These are phyloP conservation scores for Acanthosepion pharaonis DNA, from an alignment of 2,888 invertebrate genomes.

Conservation along the genomic window DNA sequence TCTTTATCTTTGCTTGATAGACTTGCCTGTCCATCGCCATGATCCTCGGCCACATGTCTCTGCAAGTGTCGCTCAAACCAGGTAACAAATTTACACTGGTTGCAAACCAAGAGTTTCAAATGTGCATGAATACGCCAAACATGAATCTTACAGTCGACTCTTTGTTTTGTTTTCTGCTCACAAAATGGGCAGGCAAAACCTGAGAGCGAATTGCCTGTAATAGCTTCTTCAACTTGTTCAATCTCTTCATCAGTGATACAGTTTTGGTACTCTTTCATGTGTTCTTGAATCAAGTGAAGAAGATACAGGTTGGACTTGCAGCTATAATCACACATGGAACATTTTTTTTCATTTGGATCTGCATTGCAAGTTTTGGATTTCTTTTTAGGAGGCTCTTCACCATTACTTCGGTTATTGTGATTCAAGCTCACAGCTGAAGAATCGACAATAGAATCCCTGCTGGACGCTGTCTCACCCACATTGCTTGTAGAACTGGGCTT, in stretches of 20 bases:
- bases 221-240: background rate
- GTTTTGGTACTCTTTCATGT: background rate
- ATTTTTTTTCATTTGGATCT: background rate
- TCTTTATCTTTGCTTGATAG: background rate
- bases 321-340: background rate
- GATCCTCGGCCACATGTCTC: background rate
- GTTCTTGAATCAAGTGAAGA: background rate
- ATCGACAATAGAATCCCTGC: background rate
- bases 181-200: background rate
- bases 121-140: background rate
- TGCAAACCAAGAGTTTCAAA: background rate
- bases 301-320: background rate
- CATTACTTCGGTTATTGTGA: no score
- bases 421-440: background rate
- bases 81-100: background rate
- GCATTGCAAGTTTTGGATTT: background rate
- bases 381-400: background rate
- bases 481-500: background rate
- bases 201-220: background rate
- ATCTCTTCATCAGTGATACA: background rate
- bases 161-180: background rate
- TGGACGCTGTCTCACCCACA: background rate
- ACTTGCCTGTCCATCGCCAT: background rate
- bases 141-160: constrained; percentile 23
- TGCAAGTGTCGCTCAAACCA: background rate